A percentile compares a stretch with the other conserved stretches of the same genome.
Evolutionary conservation across 2,888 invertebrate genomes (phyloP).

Genomic region (Elgonia sp.): DNA sequence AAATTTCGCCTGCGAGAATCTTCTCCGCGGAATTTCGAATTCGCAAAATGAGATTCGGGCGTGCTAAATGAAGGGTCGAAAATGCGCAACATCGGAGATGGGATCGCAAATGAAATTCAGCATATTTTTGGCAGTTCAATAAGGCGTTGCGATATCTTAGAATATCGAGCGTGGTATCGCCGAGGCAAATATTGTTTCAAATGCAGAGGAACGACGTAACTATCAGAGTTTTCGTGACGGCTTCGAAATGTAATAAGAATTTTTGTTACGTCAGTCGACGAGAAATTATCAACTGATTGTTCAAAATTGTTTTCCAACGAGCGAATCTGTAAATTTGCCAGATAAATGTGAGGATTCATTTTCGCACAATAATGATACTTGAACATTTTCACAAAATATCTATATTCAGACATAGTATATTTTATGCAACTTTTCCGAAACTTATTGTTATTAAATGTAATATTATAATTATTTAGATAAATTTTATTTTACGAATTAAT

Average conservation of each 20-base stretch:
- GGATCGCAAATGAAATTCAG: slow-evolving; percentile 62
- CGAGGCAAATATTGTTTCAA: slow-evolving; percentile 47
- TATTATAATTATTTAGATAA: too few relatives aligned
- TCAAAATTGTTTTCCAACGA: too few relatives aligned
- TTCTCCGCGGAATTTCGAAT: slow-evolving; percentile 53
- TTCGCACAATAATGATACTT: too few relatives aligned
- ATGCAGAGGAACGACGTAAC: slow-evolving; percentile 5
- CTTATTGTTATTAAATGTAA: too few relatives aligned
- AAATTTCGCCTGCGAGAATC: slow-evolving; percentile 44
- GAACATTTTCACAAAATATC: too few relatives aligned
- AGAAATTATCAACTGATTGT: slow-evolving; percentile 15
- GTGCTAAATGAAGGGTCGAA: slow-evolving; percentile 61
- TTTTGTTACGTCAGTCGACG: slow-evolving; percentile 29
- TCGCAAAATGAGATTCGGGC: slow-evolving; percentile 62
- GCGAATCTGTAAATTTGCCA: too few relatives aligned
- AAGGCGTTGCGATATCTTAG: slow-evolving; percentile 19
- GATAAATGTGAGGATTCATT: too few relatives aligned
- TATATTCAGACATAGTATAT: too few relatives aligned
- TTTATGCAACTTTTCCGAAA: too few relatives aligned
- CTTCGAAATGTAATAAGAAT: slow-evolving; percentile 22
- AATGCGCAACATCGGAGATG: slow-evolving; percentile 51
- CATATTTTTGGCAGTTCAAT: slow-evolving; percentile 53
- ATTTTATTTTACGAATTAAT: too few relatives aligned
- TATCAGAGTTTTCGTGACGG: slow-evolving; percentile 8
- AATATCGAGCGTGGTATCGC: slow-evolving; percentile 24